Conservation (phyloP, 2,113 vertebrate species). For the Colistium nudipinnis region DNA sequence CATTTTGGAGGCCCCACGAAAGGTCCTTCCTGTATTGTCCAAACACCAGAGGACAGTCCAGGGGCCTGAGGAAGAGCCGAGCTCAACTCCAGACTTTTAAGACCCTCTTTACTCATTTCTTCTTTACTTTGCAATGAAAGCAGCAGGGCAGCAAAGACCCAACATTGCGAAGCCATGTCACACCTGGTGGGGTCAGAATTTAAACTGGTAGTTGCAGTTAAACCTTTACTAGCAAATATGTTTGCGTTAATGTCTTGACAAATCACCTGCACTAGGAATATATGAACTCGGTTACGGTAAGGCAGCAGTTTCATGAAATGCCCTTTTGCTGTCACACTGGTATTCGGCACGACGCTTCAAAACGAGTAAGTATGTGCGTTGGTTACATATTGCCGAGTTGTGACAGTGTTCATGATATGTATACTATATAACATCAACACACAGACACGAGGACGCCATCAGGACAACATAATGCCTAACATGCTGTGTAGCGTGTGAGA, state of each 20-base stretch:
- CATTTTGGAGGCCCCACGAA: slow-evolving; percentile 25
- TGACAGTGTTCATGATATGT: not conserved
- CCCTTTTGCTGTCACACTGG: not conserved
- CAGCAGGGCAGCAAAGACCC: not conserved
- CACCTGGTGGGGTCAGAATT: slow-evolving; percentile 22
- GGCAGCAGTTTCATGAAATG: not conserved
- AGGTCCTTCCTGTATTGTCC: slow-evolving; percentile 21
- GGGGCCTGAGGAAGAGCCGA: not conserved
- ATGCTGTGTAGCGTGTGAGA: slow-evolving; percentile 13
- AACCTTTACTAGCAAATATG: slow-evolving; percentile 21
- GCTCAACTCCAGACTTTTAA: not conserved
- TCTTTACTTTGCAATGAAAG: not conserved
- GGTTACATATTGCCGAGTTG: not conserved
- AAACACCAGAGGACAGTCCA: not conserved
- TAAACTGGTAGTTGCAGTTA: not conserved
- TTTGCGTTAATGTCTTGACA: not conserved
- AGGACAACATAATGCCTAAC: slow-evolving; percentile 39
- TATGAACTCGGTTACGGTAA: not conserved
- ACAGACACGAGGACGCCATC: slow-evolving; percentile 28
- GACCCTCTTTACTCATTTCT: not conserved
- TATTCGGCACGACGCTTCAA: not conserved
- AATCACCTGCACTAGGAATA: slow-evolving; percentile 1
- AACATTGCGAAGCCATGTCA: slow-evolving; percentile 1
- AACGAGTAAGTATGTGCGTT: not conserved
- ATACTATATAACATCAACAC: not conserved